phyloP scores from a whole-genome alignment of 2,797 vertebrate species.

The Paguma larvata region DNA sequence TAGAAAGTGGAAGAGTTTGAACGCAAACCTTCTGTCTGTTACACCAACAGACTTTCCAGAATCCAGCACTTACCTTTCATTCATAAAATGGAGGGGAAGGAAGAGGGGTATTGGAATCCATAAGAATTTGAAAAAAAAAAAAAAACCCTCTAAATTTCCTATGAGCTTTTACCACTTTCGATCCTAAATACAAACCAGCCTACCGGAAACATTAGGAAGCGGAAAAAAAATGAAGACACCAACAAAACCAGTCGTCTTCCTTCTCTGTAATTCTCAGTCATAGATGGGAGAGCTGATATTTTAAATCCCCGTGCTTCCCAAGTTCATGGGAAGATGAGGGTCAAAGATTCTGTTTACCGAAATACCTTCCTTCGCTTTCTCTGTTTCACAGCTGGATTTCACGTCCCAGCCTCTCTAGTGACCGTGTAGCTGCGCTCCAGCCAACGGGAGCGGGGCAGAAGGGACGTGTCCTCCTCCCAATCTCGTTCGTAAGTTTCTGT shows the following conservation, averaged over 20 bases:
- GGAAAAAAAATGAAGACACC: not conserved
- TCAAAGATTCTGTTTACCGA: not conserved
- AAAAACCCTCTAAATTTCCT: not conserved
- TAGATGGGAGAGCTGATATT: not conserved
- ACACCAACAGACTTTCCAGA: not conserved
- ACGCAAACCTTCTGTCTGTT: not conserved
- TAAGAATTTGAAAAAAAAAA: not conserved
- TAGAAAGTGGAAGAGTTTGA: not conserved
- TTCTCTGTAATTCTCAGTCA: not conserved
- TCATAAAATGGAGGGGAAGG: not conserved
- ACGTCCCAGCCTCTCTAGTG: not conserved
- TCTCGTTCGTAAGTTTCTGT: not conserved
- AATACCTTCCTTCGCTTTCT: not conserved
- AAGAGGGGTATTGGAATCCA: not conserved
- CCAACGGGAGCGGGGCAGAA: not conserved
- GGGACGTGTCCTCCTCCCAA: not conserved
- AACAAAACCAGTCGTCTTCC: not conserved
- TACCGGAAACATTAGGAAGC: not conserved
- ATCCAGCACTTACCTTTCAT: not conserved
- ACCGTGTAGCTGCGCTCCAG: not conserved
- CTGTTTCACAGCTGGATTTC: not conserved
- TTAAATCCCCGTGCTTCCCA: not conserved
- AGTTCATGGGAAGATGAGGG: not conserved
- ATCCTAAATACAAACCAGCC: constrained; percentile 7
- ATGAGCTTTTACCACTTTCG: not conserved